A percentile compares a stretch with the other conserved stretches of the same genome.
Evolutionary conservation across 2,113 vertebrate species (phyloP).

Genomic region (Sturnus vulgaris): DNA sequence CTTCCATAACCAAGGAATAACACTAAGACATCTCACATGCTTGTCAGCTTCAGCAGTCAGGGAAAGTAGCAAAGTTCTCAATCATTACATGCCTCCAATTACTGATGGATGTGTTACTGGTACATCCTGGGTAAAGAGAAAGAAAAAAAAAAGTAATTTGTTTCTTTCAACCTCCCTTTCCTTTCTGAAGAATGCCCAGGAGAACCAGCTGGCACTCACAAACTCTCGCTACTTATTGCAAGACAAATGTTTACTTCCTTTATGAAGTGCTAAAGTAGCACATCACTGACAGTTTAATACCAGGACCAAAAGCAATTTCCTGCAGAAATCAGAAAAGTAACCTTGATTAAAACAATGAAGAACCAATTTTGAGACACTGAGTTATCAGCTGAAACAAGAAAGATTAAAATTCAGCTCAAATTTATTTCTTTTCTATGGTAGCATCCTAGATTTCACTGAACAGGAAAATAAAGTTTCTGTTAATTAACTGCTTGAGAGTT

Average conservation of each 20-base stretch:
- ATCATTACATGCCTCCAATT: neutral
- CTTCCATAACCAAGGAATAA: neutral
- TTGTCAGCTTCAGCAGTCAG: neutral
- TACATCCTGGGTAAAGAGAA: neutral
- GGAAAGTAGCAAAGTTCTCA: neutral
- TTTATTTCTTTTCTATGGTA: neutral
- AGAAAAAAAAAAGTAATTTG: neutral
- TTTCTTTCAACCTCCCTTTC: neutral
- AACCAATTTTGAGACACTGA: neutral
- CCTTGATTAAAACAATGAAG: conserved; percentile 11
- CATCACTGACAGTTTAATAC: conserved; percentile 38
- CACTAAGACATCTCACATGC: neutral
- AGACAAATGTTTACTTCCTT: conserved; percentile 61
- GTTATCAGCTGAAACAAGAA: neutral
- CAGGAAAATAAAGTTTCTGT: neutral
- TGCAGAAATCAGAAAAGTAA: conserved; percentile 9
- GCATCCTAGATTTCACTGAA: neutral
- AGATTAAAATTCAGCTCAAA: neutral
- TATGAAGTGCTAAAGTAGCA: conserved; percentile 42
- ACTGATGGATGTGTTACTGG: neutral
- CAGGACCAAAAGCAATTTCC: conserved; percentile 34
- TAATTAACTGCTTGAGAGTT: neutral
- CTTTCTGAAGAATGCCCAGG: neutral
- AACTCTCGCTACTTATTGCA: conserved; percentile 12
- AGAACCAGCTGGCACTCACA: conserved; percentile 40